Evolutionary conservation across 2,888 invertebrate genomes (phyloP).

Genomic region (Atethmia centrago): DNA sequence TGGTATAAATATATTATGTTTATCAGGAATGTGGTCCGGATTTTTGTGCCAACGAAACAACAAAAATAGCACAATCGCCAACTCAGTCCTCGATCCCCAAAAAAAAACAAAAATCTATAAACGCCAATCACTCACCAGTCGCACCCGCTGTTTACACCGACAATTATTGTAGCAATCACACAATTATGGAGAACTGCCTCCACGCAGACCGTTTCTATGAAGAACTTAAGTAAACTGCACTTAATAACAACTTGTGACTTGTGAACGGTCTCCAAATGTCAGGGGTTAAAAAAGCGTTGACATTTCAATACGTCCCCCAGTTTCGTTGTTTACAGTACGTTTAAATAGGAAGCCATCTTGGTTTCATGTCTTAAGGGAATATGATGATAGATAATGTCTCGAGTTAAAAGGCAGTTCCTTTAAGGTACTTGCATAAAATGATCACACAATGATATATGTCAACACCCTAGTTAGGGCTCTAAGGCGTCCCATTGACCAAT

Average conservation of each 20-base stretch:
- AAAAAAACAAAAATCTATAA: conserved; percentile 23
- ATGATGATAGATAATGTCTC: not conserved
- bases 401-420: no score
- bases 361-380: not conserved
- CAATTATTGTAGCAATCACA: conserved; percentile 14
- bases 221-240: conserved; percentile 40
- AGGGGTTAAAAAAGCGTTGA: conserved; percentile 40
- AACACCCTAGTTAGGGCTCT: no score
- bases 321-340: conserved; percentile 37
- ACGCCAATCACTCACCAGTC: conserved; percentile 14
- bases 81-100: not conserved
- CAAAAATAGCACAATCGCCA: not conserved
- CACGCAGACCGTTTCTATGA: conserved; percentile 11
- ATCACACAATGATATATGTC: no score
- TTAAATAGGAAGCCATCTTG: no score
- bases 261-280: conserved; percentile 46
- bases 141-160: conserved; percentile 5
- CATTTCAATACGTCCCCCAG: conserved; percentile 37
- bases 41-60: no score
- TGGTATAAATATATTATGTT: not conserved
- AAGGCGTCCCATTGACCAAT: no score
- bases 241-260: conserved; percentile 40
- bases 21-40: not conserved
- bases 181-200: conserved; percentile 43
- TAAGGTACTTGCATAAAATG: no score